A percentile compares a stretch with the other conserved stretches of the same genome.
Conservation (phyloP, 1,140 invertebrate genomes). For the Zaprionus ghesquierei region DNA sequence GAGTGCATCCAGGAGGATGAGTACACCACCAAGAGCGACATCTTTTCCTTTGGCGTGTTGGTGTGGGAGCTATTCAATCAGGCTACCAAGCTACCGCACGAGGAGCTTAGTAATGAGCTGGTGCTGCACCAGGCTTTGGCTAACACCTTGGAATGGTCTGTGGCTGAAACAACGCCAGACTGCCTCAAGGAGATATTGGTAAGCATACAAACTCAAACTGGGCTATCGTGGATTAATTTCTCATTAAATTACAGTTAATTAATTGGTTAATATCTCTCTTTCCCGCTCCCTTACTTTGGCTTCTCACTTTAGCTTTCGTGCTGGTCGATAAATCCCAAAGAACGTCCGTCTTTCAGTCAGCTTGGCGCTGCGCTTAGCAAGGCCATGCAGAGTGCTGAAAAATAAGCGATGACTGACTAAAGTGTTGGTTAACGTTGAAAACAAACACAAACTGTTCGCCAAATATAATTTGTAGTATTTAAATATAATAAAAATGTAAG, state of each 20-base stretch:
- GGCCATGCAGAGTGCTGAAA: constrained; percentile 76
- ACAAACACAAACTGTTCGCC: constrained; percentile 34
- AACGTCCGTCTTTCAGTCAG: constrained; percentile 85
- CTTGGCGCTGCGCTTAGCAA: constrained; percentile 75
- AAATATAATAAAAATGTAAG: background rate
- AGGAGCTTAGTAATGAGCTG: constrained; percentile 90
- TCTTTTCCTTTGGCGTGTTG: constrained; percentile 94
- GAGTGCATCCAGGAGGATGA: constrained; percentile 96
- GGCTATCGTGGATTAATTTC: background rate
- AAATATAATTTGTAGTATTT: constrained; percentile 53
- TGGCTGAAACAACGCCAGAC: constrained; percentile 86
- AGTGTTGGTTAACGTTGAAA: constrained; percentile 49
- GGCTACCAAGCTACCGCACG: constrained; percentile 93
- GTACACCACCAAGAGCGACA: constrained; percentile 96
- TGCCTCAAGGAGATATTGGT: constrained; percentile 86
- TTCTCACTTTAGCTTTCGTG: constrained; percentile 81
- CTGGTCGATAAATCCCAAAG: constrained; percentile 85
- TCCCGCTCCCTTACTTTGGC: background rate
- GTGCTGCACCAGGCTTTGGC: constrained; percentile 88
- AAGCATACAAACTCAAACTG: constrained; percentile 46
- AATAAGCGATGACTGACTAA: constrained; percentile 45
- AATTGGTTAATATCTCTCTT: constrained; percentile 6
- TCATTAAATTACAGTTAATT: constrained; percentile 6
- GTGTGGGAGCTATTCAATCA: constrained; percentile 91
- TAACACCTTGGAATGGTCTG: constrained; percentile 87